Evolutionary conservation across 2,888 invertebrate species (phyloP).

Genomic region (Harpagoxenus sublaevis): DNA sequence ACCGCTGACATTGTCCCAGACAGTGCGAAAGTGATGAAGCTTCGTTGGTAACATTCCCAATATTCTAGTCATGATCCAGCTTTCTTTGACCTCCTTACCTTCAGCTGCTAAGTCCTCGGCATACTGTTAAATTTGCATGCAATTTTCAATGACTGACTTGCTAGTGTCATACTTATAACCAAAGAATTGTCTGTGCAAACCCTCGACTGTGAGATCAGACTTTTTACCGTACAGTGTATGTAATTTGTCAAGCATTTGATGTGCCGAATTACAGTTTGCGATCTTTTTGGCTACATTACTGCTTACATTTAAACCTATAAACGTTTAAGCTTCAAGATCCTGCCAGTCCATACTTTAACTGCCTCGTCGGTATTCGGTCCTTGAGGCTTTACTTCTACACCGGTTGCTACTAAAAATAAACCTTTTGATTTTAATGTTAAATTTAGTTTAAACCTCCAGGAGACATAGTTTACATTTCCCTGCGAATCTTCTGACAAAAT

Average conservation of each 20-base stretch:
- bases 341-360: constrained; percentile 68
- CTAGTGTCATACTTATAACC: constrained; percentile 66
- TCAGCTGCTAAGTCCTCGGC: constrained; percentile 64
- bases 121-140: constrained; percentile 63
- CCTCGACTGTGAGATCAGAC: constrained; percentile 68
- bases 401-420: constrained; percentile 60
- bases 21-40: constrained; percentile 71
- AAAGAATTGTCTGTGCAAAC: constrained; percentile 73
- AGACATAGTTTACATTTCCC: constrained; percentile 70
- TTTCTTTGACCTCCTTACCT: constrained; percentile 56
- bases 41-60: constrained; percentile 69
- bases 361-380: constrained; percentile 49
- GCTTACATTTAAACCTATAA: constrained; percentile 73
- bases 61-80: constrained; percentile 69
- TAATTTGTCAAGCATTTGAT: constrained; percentile 69
- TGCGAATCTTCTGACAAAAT: constrained; percentile 64
- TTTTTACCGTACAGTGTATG: constrained; percentile 70
- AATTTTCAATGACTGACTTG: constrained; percentile 70
- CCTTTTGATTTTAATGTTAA: constrained; percentile 71
- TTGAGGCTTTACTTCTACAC: constrained; percentile 44
- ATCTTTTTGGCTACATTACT: constrained; percentile 72
- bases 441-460: constrained; percentile 74
- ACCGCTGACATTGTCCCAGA: constrained; percentile 67
- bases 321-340: constrained; percentile 74
- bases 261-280: constrained; percentile 68